Evolutionary conservation across 2,113 vertebrate genomes (phyloP).

Genomic region (Mungos mungo): DNA sequence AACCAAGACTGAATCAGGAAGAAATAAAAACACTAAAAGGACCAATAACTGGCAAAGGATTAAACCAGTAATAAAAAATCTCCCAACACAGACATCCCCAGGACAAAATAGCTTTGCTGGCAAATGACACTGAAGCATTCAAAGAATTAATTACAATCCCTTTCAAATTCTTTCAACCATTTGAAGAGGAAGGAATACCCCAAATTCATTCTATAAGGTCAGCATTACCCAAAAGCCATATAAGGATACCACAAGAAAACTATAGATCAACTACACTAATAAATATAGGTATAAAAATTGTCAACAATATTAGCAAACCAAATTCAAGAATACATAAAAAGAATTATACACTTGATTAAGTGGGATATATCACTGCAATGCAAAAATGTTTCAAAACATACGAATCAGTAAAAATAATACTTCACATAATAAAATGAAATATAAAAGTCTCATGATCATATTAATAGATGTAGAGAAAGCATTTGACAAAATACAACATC

Average conservation of each 20-base stretch:
- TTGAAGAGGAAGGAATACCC: not conserved
- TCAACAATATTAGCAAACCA: not conserved
- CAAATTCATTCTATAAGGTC: not conserved
- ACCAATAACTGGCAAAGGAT: not conserved
- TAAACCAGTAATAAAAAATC: not conserved
- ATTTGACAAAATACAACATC: no score
- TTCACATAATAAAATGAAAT: no score
- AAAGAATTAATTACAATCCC: not conserved
- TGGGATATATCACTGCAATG: no score
- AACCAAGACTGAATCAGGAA: not conserved
- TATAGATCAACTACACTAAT: not conserved
- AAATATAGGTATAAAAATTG: not conserved
- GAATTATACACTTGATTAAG: no score
- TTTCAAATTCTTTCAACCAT: not conserved
- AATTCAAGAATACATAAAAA: not conserved
- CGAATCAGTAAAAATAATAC: no score
- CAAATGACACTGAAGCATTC: not conserved
- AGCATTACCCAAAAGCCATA: not conserved
- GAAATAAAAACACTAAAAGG: not conserved
- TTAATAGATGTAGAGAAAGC: no score
- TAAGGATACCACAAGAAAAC: not conserved
- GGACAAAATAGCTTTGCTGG: not conserved
- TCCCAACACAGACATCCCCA: not conserved
- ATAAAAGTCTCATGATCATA: no score
- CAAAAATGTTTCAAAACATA: no score